These are phyloP conservation scores for Cheilosia soror DNA, from an alignment of 2,888 invertebrate genomes.

Conservation along the genomic window DNA sequence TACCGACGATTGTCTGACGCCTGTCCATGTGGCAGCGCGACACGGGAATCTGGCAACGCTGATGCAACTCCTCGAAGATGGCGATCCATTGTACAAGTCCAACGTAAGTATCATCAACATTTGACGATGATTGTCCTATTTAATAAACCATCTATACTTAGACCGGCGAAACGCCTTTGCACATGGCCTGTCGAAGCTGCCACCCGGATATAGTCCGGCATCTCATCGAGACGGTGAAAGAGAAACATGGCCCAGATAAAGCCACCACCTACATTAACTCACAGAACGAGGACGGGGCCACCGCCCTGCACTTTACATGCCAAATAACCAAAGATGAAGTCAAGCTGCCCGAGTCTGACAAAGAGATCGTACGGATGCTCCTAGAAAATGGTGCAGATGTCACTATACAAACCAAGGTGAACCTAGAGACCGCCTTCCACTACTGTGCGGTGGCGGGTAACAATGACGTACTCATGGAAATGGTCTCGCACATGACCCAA, in stretches of 20 bases:
- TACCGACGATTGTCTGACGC: constrained; percentile 98
- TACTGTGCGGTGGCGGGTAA: constrained; percentile 97
- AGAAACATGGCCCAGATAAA: constrained; percentile 89
- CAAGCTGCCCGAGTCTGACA: constrained; percentile 88
- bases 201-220: constrained; percentile 93
- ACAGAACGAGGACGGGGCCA: constrained; percentile 95
- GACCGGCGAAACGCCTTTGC: constrained; percentile 97
- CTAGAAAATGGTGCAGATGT: constrained; percentile 97
- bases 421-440: constrained; percentile 97
- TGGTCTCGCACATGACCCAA: constrained; percentile 95
- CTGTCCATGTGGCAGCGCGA: constrained; percentile 97
- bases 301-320: constrained; percentile 96
- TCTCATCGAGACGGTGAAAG: constrained; percentile 92
- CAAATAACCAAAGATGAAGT: constrained; percentile 94
- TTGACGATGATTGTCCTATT: not conserved
- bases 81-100: constrained; percentile 95
- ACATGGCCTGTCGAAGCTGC: constrained; percentile 95
- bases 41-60: constrained; percentile 95
- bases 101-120: constrained; percentile 87
- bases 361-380: constrained; percentile 95
- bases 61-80: constrained; percentile 94
- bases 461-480: constrained; percentile 96
- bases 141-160: constrained; percentile 80
- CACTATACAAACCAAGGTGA: constrained; percentile 91
- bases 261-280: constrained; percentile 94